phyloP scores from a whole-genome alignment of 2,888 invertebrate genomes.

The Alentia gelatinosa region DNA sequence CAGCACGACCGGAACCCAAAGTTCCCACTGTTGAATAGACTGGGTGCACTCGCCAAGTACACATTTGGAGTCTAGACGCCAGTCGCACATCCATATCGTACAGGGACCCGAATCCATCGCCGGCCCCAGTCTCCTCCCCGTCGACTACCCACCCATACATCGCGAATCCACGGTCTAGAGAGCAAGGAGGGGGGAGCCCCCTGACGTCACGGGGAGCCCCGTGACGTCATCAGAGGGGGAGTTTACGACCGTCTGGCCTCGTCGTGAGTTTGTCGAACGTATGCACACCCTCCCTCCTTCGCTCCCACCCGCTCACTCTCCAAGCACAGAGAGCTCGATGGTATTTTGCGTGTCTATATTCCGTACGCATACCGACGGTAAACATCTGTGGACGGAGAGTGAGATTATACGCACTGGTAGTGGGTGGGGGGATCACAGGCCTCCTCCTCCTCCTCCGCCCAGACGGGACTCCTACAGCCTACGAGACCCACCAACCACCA shows the following conservation, averaged over 20 bases:
- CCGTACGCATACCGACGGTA: background rate
- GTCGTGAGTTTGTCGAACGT: background rate
- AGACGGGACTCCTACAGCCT: background rate
- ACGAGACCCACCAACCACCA: too few species aligned
- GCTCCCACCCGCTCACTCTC: background rate
- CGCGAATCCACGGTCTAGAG: background rate
- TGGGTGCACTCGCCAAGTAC: background rate
- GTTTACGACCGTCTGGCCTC: constrained; percentile 11
- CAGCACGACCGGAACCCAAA: too few species aligned
- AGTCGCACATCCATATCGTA: too few species aligned
- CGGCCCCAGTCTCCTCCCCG: too few species aligned
- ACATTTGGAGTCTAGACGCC: too few species aligned
- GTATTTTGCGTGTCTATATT: background rate
- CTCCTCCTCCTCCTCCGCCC: background rate
- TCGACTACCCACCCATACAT: too few species aligned
- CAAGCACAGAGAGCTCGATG: background rate
- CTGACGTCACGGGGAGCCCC: background rate
- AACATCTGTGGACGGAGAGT: background rate
- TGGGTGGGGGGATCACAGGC: background rate
- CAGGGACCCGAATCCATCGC: too few species aligned
- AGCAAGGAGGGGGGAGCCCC: background rate
- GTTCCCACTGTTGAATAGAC: background rate
- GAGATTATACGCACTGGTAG: background rate
- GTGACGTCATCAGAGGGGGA: background rate
- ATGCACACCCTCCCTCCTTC: too few species aligned